Base-by-base conservation (phyloP, 2,113 vertebrate genomes). In the Triplophysa tibetana region DNA sequence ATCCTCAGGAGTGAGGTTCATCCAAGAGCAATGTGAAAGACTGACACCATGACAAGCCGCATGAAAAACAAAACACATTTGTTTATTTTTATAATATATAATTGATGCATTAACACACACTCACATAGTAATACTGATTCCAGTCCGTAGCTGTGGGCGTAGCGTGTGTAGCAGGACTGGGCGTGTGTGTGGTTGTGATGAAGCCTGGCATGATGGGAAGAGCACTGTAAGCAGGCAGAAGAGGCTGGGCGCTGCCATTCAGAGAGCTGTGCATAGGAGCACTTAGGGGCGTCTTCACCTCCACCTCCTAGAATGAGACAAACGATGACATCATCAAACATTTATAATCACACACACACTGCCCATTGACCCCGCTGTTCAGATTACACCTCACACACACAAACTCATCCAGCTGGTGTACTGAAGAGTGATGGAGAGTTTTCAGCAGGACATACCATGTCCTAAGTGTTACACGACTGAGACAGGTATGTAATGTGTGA, bases 101-200 rank as follows among this genome's bases (percentile, higher is more conserved):
- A 38, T 38, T 38, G 6, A 19, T 41, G 10, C 41, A 66, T 9
- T 50, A 1, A 54, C 24, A 17, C 63, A 81, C 26, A 91, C 93
- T 93, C 84, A 94, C 93, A 14, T 93, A 94, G 84, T 94, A 94
- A 82, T 94, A 94, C 65, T 92, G 80, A 88, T 88, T 94, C 93
- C 93, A 94, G 87, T 93, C 92, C 0, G 89, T 79, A 61, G 89
- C 72, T 0, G 89, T 69, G 69, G 87, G 75, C 75, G 90, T 90
- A 56, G 90, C 50, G 67, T 77, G 81, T 5, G 82, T 58, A 58
- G 88, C 88, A 0, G 90, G 60, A 84, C 3, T 84, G 8, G 91
- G 86, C 0, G 90, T 85, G 78, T 93, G 92, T 13, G 91, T 86
- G 2, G 91, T 86, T 52, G 88, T 86, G 0, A 94, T 86, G 87